Conservation (phyloP, 2,888 invertebrate species). For the Scaptodrosophila latifasciaeformis region DNA sequence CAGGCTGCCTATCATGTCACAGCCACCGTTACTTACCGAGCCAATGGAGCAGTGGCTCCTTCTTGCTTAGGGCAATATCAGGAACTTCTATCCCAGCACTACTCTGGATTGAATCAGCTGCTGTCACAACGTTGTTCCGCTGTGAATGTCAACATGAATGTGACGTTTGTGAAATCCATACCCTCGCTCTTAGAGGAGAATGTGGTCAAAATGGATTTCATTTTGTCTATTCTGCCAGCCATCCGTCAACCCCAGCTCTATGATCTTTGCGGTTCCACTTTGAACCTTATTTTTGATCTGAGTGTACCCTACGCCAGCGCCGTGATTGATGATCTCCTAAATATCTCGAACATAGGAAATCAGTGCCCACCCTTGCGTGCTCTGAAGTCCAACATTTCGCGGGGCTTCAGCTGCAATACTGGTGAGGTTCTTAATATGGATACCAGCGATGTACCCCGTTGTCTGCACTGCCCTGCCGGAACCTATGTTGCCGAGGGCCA, state of each 20-base stretch:
- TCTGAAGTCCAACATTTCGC: constrained; percentile 86
- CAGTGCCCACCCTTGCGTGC: constrained; percentile 94
- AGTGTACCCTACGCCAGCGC: constrained; percentile 94
- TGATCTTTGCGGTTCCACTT: constrained; percentile 94
- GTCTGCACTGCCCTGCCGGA: constrained; percentile 97
- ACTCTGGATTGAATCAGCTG: constrained; percentile 85
- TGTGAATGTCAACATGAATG: constrained; percentile 95
- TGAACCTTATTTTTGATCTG: constrained; percentile 94
- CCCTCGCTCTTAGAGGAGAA: constrained; percentile 90
- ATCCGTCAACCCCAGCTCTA: constrained; percentile 93
- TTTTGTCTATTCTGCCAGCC: constrained; percentile 89
- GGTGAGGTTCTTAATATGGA: constrained; percentile 97
- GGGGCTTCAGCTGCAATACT: constrained; percentile 94
- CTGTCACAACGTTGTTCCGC: constrained; percentile 95
- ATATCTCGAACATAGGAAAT: constrained; percentile 92
- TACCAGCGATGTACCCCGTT: constrained; percentile 92
- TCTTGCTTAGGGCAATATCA: constrained; percentile 90
- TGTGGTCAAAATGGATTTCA: constrained; percentile 91
- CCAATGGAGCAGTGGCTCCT: constrained; percentile 91
- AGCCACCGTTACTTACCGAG: constrained; percentile 89
- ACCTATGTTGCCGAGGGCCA: constrained; percentile 94
- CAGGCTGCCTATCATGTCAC: constrained; percentile 96
- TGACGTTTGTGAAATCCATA: constrained; percentile 88
- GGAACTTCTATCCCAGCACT: constrained; percentile 87
- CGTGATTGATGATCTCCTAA: constrained; percentile 90